Percentiles rank a stretch among this genome's conserved stretches.
Conservation (phyloP, 2,113 vertebrate genomes). For the Tapirus terrestris region DNA sequence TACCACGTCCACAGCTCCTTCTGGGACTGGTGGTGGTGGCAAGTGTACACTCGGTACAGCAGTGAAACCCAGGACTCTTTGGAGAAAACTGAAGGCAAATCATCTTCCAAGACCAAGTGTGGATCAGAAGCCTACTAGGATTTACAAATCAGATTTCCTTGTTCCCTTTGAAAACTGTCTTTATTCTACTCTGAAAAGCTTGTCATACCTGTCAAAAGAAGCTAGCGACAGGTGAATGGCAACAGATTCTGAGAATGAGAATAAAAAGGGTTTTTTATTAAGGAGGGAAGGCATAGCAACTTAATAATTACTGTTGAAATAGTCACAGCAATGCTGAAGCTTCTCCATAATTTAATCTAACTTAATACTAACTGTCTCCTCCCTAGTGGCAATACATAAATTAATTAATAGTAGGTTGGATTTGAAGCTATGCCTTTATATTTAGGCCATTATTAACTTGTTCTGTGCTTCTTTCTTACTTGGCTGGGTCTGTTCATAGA, state of each 20-base stretch:
- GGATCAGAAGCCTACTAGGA: conserved; percentile 34
- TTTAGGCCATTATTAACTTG: conserved; percentile 67
- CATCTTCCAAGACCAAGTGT: background rate
- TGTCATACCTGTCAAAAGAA: conserved; percentile 77
- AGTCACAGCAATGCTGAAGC: conserved; percentile 78
- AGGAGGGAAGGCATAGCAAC: conserved; percentile 55
- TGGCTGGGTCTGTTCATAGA: background rate
- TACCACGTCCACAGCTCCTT: background rate
- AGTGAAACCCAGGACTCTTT: background rate
- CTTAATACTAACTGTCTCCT: conserved; percentile 65
- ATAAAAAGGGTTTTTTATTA: conserved; percentile 57
- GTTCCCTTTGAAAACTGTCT: conserved; percentile 65
- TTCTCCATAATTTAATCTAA: conserved; percentile 76
- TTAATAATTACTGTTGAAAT: conserved; percentile 76
- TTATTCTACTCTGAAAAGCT: conserved; percentile 66
- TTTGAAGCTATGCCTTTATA: conserved; percentile 63
- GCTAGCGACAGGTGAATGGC: conserved; percentile 61
- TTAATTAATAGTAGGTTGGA: conserved; percentile 80
- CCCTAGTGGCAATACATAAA: conserved; percentile 77
- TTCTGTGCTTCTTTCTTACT: conserved; percentile 34
- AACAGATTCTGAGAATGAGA: conserved; percentile 42
- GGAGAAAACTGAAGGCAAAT: background rate
- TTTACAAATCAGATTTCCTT: conserved; percentile 63
- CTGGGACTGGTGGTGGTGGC: background rate
- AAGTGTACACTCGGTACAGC: background rate